Base-by-base conservation (phyloP, 2,113 vertebrate species). In the Phodopus roborovskii region DNA sequence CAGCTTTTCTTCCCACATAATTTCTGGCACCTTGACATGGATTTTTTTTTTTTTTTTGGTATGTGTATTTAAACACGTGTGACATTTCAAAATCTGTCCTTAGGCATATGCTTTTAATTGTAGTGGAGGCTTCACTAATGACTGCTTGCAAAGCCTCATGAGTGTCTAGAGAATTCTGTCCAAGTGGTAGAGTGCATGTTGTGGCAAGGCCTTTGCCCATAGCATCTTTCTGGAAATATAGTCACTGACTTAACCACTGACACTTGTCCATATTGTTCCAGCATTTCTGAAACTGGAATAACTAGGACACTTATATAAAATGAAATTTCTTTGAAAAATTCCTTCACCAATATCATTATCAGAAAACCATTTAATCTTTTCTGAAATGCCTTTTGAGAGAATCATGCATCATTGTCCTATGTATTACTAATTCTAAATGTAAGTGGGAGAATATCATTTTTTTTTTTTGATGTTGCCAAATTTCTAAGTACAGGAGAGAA, bases 21-120 rank as follows among this genome's bases (percentile, higher is more conserved):
- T 30, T 89, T 62, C 88, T 97, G 73, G 66, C 87, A 97, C 20
- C 36, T 78, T 95, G 93, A 39, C 79, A 50, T 4, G 56, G 19
- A 71, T 48, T 96, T 97, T 90, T 88, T 97, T 90, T 88, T 83
- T 48, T 96, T 97, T 90, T 88, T 97, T 90, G 85, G 81, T 71
- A 1, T 84, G 62, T 50, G 53, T 88, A 73, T 92, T 64, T 86
- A 75, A 96, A 73, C 75, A 96, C 15, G 73, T 22, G 3, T 84
- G 11, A n/a, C 36, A 75, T 93, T 97, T 97, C 94, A 94, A 74
- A 98, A 97, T 85, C 78, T 33, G 1, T 89, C 8, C 92, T 15
- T 92, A 96, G 79, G 22, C 20, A 78, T 85, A 33, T 96, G 64
- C 85, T 95, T 88, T 84, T 81, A 95, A 92, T 62, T 93, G 48